Percentiles rank a stretch among this genome's conserved stretches.
These are phyloP conservation scores for Lithophane ornitopus DNA, from an alignment of 2,888 invertebrate species.

Conservation along the genomic window DNA sequence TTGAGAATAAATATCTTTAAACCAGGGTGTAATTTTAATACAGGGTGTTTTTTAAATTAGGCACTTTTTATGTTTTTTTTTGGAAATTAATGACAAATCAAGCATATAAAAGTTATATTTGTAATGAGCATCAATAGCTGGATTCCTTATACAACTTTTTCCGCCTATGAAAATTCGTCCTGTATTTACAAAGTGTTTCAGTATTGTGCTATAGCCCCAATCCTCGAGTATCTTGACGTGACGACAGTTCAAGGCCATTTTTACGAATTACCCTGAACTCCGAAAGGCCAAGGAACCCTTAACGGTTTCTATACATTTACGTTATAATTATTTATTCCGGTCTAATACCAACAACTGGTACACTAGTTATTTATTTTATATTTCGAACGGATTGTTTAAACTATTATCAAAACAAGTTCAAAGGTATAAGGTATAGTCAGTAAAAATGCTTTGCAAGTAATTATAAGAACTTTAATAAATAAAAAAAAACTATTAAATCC, in stretches of 20 bases:
- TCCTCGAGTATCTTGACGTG: neutral
- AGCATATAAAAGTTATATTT: neutral
- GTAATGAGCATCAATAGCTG: neutral
- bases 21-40: too few relatives aligned
- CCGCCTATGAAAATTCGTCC: neutral
- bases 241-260: slow-evolving; percentile 8
- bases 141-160: neutral
- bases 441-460: too few relatives aligned
- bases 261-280: neutral
- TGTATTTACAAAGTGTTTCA: neutral
- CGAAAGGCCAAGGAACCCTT: slow-evolving; percentile 21
- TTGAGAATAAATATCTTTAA: too few relatives aligned
- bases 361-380: too few relatives aligned
- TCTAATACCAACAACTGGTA: too few relatives aligned
- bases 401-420: too few relatives aligned
- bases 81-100: too few relatives aligned
- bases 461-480: too few relatives aligned
- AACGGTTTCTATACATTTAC: neutral
- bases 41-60: neutral
- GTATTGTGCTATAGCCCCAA: neutral
- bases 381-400: too few relatives aligned
- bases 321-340: neutral
- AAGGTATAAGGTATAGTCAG: too few relatives aligned
- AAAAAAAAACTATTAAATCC: too few relatives aligned
- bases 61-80: neutral